phyloP scores from a whole-genome alignment of 2,113 vertebrate species.

The Cacatua alba region DNA sequence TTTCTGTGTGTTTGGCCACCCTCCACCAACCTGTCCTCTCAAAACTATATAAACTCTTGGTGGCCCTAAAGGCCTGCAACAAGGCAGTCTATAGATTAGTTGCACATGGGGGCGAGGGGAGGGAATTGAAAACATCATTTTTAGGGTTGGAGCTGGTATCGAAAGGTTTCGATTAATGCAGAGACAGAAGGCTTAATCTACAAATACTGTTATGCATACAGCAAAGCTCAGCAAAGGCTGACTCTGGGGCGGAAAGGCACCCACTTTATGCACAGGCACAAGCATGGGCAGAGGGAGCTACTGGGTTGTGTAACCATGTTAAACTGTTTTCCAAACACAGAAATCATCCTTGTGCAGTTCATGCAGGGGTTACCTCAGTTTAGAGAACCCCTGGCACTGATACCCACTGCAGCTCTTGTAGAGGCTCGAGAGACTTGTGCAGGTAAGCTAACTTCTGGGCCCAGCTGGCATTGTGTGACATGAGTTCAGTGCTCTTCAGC shows the following conservation, averaged over 20 bases:
- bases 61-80: neutral
- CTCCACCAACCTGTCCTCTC: neutral
- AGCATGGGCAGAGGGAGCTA: neutral
- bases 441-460: neutral
- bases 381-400: neutral
- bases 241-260: neutral
- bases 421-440: fast-evolving
- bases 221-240: neutral
- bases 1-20: neutral
- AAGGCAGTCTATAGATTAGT: neutral
- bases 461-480: neutral
- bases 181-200: neutral
- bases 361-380: neutral
- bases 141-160: neutral
- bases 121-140: neutral
- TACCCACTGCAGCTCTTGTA: neutral
- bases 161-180: neutral
- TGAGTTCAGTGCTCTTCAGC: neutral
- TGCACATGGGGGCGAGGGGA: neutral
- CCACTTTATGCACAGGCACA: fast-evolving
- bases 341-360: neutral
- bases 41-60: neutral
- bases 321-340: neutral
- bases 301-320: neutral
- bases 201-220: neutral